Evolutionary conservation across 2,888 invertebrate genomes (phyloP).

Genomic region (Amphipyra tragopoginis): DNA sequence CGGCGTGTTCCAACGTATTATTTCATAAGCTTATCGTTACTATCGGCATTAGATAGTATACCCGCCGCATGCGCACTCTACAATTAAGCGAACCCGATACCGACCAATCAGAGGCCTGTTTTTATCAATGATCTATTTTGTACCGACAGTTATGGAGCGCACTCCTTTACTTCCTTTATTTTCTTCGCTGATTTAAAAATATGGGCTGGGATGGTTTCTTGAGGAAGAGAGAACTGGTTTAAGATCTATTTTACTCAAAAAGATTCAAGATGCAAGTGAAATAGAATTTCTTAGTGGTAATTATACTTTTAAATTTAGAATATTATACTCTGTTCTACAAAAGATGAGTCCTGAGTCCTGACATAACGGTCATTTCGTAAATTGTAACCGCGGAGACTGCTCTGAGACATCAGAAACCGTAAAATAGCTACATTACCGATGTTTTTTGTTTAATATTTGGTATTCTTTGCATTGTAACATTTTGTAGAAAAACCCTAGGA

Average conservation of each 20-base stretch:
- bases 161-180: constrained; percentile 56
- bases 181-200: constrained; percentile 55
- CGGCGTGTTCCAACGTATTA: constrained; percentile 65
- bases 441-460: too few relatives aligned
- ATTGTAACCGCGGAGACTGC: too few relatives aligned
- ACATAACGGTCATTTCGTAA: too few relatives aligned
- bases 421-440: too few relatives aligned
- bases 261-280: too few relatives aligned
- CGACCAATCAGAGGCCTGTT: constrained; percentile 73
- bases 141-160: constrained; percentile 62
- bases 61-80: constrained; percentile 67
- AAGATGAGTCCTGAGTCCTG: too few relatives aligned
- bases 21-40: constrained; percentile 73
- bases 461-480: too few relatives aligned
- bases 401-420: too few relatives aligned
- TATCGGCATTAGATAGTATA: constrained; percentile 71
- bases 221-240: constrained; percentile 9
- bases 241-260: neutral
- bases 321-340: too few relatives aligned
- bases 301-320: too few relatives aligned
- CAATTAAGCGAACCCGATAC: constrained; percentile 75
- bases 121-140: constrained; percentile 74
- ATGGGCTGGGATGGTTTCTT: constrained; percentile 35
- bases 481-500: too few relatives aligned
- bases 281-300: too few relatives aligned